Conservation (phyloP, 35 echinoderm and acorn worm species). For the Lytechinus variegatus region DNA sequence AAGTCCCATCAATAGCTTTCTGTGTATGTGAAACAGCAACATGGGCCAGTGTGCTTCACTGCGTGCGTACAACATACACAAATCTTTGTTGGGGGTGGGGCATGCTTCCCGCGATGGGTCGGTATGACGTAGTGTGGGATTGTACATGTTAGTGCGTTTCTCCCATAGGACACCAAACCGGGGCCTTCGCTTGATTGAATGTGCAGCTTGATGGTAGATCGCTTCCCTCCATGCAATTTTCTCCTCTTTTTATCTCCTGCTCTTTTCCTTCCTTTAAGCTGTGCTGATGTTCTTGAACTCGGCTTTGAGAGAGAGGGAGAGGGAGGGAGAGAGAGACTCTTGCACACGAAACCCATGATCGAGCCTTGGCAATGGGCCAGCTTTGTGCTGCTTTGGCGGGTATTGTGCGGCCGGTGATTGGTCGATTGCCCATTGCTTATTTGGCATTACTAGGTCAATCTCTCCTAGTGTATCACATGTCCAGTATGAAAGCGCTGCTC, state of each 20-base stretch:
- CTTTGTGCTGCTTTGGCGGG: slow-evolving; percentile 47
- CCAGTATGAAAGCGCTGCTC: slow-evolving; percentile 41
- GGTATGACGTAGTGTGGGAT: background rate
- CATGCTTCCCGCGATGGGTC: background rate
- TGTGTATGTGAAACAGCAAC: background rate
- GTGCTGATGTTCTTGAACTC: slow-evolving; percentile 10
- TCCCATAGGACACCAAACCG: background rate
- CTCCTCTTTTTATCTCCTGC: background rate
- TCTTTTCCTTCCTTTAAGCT: background rate
- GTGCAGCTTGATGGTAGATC: slow-evolving; percentile 9
- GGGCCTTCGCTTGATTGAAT: background rate
- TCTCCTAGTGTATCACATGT: slow-evolving; percentile 15
- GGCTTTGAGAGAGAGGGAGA: slow-evolving; percentile 17
- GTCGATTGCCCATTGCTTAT: slow-evolving; percentile 48
- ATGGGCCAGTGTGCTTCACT: background rate
- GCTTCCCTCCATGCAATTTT: background rate
- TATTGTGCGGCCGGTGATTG: background rate
- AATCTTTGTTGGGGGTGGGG: slow-evolving; percentile 38
- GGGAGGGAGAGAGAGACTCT: background rate
- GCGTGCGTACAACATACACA: background rate
- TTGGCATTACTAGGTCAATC: slow-evolving; percentile 57
- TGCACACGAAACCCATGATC: background rate
- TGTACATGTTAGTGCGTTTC: background rate
- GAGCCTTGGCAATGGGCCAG: slow-evolving; percentile 52
- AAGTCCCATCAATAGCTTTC: background rate